A percentile compares a stretch with the other conserved stretches of the same genome.
Conservation (phyloP, 23 tunicate genomes). For the Aplidium turbinatum region DNA sequence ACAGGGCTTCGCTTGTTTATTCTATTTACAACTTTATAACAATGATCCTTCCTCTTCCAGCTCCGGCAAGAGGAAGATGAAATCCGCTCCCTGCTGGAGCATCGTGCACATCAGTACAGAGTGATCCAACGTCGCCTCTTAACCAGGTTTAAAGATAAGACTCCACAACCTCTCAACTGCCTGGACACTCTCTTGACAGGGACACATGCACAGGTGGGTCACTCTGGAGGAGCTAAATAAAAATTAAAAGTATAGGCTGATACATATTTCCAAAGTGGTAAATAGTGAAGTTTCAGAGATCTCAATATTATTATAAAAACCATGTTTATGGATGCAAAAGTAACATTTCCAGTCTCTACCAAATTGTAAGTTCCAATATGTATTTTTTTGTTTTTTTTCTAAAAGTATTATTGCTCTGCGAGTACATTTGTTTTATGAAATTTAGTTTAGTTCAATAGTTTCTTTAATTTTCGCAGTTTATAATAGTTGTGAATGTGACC, state of each 20-base stretch:
- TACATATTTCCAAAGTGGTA: not conserved
- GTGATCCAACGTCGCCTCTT: constrained; percentile 76
- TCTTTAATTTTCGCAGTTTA: too few relatives aligned
- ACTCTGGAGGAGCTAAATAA: not conserved
- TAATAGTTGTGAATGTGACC: too few relatives aligned
- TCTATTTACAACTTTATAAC: not conserved
- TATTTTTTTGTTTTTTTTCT: too few relatives aligned
- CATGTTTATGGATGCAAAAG: not conserved
- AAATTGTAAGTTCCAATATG: too few relatives aligned
- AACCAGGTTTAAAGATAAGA: constrained; percentile 86
- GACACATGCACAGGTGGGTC: constrained; percentile 78
- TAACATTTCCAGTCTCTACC: not conserved
- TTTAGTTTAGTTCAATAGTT: too few relatives aligned
- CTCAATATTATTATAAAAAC: too few relatives aligned
- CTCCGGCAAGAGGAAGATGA: constrained; percentile 42
- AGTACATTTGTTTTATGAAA: too few relatives aligned
- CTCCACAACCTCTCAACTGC: constrained; percentile 81
- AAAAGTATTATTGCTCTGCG: too few relatives aligned
- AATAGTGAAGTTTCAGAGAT: too few relatives aligned
- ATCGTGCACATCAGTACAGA: constrained; percentile 68
- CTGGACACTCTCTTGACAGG: constrained; percentile 79
- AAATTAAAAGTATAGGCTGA: not conserved
- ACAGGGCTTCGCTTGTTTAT: too few relatives aligned
- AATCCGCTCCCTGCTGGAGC: constrained; percentile 60
- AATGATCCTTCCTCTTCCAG: constrained; percentile 18